Conservation (phyloP, 2,888 invertebrate genomes). For the Hetaerina titia region DNA sequence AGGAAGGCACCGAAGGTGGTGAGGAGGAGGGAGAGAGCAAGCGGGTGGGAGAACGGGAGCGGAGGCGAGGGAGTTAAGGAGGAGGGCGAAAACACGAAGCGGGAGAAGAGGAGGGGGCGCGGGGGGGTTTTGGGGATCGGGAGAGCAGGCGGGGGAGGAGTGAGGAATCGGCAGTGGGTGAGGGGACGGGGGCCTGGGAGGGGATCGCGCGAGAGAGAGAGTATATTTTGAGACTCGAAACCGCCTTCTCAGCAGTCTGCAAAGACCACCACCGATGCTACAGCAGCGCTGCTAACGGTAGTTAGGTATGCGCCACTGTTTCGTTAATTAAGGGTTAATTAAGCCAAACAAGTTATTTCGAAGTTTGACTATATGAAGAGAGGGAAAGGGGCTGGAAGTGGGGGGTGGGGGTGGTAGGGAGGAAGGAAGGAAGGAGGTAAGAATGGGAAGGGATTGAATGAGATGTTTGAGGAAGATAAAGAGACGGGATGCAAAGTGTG, state of each 20-base stretch:
- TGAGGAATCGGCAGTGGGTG: neutral
- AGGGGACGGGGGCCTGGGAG: too few species aligned
- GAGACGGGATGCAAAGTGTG: neutral
- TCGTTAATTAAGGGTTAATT: conserved; percentile 72
- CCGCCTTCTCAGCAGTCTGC: conserved; percentile 63
- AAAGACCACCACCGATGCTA: conserved; percentile 58
- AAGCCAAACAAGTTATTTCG: conserved; percentile 72
- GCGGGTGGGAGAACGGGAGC: neutral
- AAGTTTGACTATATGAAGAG: conserved; percentile 70
- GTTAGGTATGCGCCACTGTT: conserved; percentile 70
- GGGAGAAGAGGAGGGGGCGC: neutral
- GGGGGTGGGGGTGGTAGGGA: neutral
- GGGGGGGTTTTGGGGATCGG: neutral
- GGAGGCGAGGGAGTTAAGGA: too few species aligned
- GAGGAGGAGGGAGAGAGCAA: neutral
- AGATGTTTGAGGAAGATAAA: conserved; percentile 54
- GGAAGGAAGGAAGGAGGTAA: conserved; percentile 21
- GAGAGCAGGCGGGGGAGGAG: neutral
- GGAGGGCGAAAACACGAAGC: neutral
- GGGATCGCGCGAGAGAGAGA: neutral
- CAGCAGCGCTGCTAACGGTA: conserved; percentile 57
- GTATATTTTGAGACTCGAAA: conserved; percentile 56
- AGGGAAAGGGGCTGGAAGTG: neutral
- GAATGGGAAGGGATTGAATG: conserved; percentile 43
- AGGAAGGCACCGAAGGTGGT: neutral